Evolutionary conservation across 2,888 invertebrate species (phyloP).

Genomic region (Diabrotica balteata): DNA sequence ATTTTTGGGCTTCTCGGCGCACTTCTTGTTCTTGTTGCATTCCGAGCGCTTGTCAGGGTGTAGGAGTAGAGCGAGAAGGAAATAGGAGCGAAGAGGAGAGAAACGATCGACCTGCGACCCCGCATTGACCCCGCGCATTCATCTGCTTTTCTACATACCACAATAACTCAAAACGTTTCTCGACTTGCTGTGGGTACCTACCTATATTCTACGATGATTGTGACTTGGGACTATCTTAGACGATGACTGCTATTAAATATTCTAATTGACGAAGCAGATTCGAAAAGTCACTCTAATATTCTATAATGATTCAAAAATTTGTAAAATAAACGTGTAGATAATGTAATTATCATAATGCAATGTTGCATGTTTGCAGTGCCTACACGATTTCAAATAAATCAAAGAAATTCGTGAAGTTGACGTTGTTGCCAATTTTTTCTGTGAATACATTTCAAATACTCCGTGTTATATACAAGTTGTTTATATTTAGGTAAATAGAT

Average conservation of each 20-base stretch:
- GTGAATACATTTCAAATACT: too few relatives aligned
- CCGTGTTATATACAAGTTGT: too few relatives aligned
- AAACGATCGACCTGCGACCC: conserved; percentile 39
- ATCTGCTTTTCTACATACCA: conserved; percentile 34
- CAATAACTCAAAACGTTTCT: conserved; percentile 34
- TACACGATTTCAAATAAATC: too few relatives aligned
- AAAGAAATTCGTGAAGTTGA: too few relatives aligned
- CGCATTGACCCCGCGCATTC: conserved; percentile 34
- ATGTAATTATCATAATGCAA: too few relatives aligned
- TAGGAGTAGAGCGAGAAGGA: conserved; percentile 25
- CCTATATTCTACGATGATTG: background rate
- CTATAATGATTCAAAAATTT: background rate
- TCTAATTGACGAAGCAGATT: too few relatives aligned
- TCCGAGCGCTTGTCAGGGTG: conserved; percentile 24
- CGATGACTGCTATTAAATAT: too few relatives aligned
- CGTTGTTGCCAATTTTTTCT: too few relatives aligned
- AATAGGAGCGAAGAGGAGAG: conserved; percentile 10
- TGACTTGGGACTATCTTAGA: conserved; percentile 8
- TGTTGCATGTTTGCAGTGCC: too few relatives aligned
- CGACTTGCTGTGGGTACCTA: conserved; percentile 13
- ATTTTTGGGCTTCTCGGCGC: conserved; percentile 19
- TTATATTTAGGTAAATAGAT: too few relatives aligned
- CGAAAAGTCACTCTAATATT: background rate
- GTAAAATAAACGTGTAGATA: too few relatives aligned
- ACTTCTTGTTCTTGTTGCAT: conserved; percentile 22